phyloP scores from a whole-genome alignment of 2,888 invertebrate genomes.

The Corbicula japonica region DNA sequence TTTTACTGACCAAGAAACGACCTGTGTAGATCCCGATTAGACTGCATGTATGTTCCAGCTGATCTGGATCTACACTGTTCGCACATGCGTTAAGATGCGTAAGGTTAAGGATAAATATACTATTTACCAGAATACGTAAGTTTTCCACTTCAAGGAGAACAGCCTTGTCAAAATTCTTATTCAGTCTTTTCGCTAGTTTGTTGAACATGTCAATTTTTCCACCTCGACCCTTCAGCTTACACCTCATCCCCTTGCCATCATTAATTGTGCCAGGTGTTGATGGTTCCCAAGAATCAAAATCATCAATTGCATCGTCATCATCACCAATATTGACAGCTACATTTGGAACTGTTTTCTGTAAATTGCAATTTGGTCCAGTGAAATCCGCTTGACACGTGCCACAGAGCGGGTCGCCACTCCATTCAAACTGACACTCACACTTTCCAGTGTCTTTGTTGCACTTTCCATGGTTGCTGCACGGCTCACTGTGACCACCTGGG shows the following conservation, averaged over 20 bases:
- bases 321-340: constrained; percentile 8
- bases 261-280: constrained; percentile 4
- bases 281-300: background rate
- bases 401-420: constrained; percentile 64
- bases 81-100: too few relatives aligned
- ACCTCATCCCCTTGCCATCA: constrained; percentile 15
- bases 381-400: constrained; percentile 53
- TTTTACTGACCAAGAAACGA: too few relatives aligned
- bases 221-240: constrained; percentile 9
- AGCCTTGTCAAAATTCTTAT: constrained; percentile 26
- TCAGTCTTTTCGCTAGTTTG: constrained; percentile 10
- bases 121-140: constrained; percentile 45
- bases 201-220: constrained; percentile 35
- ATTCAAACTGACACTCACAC: constrained; percentile 69
- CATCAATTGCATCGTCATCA: background rate
- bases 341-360: constrained; percentile 28
- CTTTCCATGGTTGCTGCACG: constrained; percentile 71
- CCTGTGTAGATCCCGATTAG: too few relatives aligned
- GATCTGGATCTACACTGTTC: too few relatives aligned
- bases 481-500: constrained; percentile 69
- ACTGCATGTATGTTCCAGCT: too few relatives aligned
- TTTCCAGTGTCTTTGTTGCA: constrained; percentile 68
- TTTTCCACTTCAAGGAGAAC: constrained; percentile 39
- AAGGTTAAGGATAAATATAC: too few relatives aligned
- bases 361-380: constrained; percentile 54